A percentile compares a stretch with the other conserved stretches of the same genome.
These are phyloP conservation scores for Dysdera silvatica DNA, from an alignment of 1,140 invertebrate species.

Conservation along the genomic window DNA sequence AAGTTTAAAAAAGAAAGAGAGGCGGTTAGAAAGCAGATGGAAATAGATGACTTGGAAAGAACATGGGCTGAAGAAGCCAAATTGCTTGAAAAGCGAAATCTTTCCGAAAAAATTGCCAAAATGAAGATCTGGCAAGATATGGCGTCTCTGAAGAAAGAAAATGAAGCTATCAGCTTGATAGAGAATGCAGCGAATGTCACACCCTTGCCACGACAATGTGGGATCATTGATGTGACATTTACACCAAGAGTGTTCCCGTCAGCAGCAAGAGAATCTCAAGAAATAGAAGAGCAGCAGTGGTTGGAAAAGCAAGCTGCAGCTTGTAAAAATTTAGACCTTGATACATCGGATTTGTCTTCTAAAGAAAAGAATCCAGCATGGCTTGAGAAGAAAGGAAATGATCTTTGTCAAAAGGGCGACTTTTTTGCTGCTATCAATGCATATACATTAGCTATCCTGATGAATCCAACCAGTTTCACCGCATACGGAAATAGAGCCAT, in stretches of 20 bases:
- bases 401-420: constrained; percentile 49
- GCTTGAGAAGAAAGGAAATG: constrained; percentile 71
- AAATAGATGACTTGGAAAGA: constrained; percentile 49
- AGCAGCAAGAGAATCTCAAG: constrained; percentile 66
- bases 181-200: constrained; percentile 34
- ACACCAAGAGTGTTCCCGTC: constrained; percentile 71
- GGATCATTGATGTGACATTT: constrained; percentile 59
- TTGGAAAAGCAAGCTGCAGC: constrained; percentile 68
- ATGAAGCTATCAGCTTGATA: constrained; percentile 31
- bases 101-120: constrained; percentile 22
- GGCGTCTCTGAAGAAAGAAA: constrained; percentile 32
- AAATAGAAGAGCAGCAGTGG: constrained; percentile 66
- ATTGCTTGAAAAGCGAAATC: constrained; percentile 50
- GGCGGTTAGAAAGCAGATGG: constrained; percentile 37
- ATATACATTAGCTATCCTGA: constrained; percentile 65
- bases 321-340: constrained; percentile 59
- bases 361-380: constrained; percentile 76
- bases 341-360: constrained; percentile 62
- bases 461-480: constrained; percentile 61
- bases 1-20: not conserved
- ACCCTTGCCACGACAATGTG: constrained; percentile 53
- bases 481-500: constrained; percentile 65
- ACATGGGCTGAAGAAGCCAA: constrained; percentile 58
- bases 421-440: constrained; percentile 71
- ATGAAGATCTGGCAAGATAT: constrained; percentile 32